Conservation (phyloP, 2,113 vertebrate genomes). For the Microtus oregoni region DNA sequence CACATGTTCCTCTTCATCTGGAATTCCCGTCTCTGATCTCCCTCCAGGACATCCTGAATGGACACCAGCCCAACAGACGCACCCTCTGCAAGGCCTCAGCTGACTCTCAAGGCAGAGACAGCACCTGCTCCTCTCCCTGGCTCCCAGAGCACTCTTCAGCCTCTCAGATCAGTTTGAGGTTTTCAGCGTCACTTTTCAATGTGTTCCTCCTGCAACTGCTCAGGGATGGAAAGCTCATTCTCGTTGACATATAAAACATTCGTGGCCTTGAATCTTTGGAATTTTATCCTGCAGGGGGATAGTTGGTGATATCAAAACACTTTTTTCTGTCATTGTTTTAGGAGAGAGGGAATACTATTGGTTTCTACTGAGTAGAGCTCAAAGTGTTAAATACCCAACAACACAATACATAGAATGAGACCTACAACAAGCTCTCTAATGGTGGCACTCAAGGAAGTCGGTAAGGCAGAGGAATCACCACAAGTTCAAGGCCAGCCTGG, state of each 20-base stretch:
- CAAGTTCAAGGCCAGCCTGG: not conserved
- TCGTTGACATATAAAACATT: not conserved
- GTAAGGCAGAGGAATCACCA: not conserved
- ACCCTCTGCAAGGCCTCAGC: not conserved
- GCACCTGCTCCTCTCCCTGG: not conserved
- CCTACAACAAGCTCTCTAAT: not conserved
- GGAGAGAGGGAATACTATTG: not conserved
- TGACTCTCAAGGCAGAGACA: not conserved
- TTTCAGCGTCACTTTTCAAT: not conserved
- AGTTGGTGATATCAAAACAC: not conserved
- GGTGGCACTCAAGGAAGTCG: not conserved
- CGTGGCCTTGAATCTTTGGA: not conserved
- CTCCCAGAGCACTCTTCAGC: not conserved
- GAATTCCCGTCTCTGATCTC: not conserved
- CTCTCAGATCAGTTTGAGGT: not conserved
- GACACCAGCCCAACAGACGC: not conserved
- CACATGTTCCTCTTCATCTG: not conserved
- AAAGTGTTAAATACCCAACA: not conserved
- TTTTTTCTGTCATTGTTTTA: not conserved
- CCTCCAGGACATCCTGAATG: not conserved
- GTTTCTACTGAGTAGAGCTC: not conserved
- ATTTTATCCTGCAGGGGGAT: not conserved
- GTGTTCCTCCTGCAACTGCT: not conserved
- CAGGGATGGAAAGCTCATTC: not conserved
- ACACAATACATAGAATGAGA: not conserved